These are phyloP conservation scores for Cyclopterus lumpus DNA, from an alignment of 2,797 vertebrate species.

Conservation along the genomic window DNA sequence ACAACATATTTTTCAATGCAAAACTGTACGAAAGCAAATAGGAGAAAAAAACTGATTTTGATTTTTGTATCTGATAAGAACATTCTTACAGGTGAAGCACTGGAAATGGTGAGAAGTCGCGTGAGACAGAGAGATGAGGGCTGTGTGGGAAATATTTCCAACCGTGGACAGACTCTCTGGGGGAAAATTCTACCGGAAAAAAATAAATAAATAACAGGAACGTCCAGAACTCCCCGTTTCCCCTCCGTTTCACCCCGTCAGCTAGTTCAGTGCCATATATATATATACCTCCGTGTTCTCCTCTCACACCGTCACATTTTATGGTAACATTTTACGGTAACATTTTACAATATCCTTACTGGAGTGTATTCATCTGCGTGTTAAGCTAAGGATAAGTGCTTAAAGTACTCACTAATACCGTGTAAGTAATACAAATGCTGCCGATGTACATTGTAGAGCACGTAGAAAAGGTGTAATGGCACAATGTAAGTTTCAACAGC, in stretches of 20 bases:
- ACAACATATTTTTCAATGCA: constrained; percentile 80
- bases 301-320: constrained; percentile 43
- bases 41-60: constrained; percentile 66
- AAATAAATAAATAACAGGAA: constrained; percentile 17
- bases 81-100: constrained; percentile 78
- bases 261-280: constrained; percentile 58
- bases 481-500: constrained; percentile 59
- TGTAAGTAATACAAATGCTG: constrained; percentile 54
- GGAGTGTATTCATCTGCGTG: constrained; percentile 45
- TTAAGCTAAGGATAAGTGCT: constrained; percentile 48
- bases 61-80: constrained; percentile 78
- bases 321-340: constrained; percentile 37
- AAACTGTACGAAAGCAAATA: constrained; percentile 77
- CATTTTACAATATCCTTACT: constrained; percentile 47
- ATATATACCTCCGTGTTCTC: constrained; percentile 54
- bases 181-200: constrained; percentile 14
- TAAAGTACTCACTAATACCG: constrained; percentile 54
- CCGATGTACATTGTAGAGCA: constrained; percentile 30
- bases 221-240: constrained; percentile 63
- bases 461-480: constrained; percentile 42
- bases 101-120: constrained; percentile 59
- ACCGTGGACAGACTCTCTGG: constrained; percentile 49
- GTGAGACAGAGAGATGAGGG: constrained; percentile 47
- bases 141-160: constrained; percentile 28
- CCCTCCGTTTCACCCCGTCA: constrained; percentile 54